Evolutionary conservation across 2,888 invertebrate genomes (phyloP).

Genomic region (Palloptera scutellata): DNA sequence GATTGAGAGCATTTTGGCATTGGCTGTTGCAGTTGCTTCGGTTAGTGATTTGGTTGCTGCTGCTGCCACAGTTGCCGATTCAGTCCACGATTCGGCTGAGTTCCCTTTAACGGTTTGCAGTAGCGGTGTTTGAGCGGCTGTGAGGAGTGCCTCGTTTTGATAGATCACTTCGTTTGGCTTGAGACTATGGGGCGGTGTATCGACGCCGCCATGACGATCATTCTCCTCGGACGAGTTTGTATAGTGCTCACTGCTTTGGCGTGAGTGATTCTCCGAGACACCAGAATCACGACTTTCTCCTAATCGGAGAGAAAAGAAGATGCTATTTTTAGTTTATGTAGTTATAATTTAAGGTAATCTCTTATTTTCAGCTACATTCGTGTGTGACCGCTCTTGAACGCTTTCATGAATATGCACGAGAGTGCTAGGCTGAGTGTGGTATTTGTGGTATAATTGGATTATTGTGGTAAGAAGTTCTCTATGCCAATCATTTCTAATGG

Average conservation of each 20-base stretch:
- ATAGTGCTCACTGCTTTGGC: constrained; percentile 83
- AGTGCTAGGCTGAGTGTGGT: too few species aligned
- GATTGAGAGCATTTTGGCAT: constrained; percentile 70
- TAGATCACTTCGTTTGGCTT: constrained; percentile 48
- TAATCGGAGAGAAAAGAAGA: constrained; percentile 45
- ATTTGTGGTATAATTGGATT: too few species aligned
- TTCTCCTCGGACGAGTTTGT: constrained; percentile 79
- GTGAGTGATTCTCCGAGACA: constrained; percentile 77
- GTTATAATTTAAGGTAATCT: constrained; percentile 27
- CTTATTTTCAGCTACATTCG: too few species aligned
- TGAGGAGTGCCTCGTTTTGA: constrained; percentile 50
- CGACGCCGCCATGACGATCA: constrained; percentile 68
- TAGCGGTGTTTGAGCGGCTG: constrained; percentile 52
- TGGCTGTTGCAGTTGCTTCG: constrained; percentile 58
- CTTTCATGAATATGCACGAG: too few species aligned
- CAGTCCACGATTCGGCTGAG: constrained; percentile 59
- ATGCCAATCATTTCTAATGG: too few species aligned
- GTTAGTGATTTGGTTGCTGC: constrained; percentile 64
- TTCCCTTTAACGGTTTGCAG: constrained; percentile 57
- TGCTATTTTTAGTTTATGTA: constrained; percentile 35
- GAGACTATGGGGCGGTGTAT: constrained; percentile 46
- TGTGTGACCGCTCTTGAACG: too few species aligned
- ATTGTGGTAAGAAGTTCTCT: too few species aligned
- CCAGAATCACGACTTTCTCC: constrained; percentile 81
- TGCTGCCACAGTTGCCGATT: constrained; percentile 57